Evolutionary conservation across 1,140 invertebrate species (phyloP).

Genomic region (Drosophila elegans): DNA sequence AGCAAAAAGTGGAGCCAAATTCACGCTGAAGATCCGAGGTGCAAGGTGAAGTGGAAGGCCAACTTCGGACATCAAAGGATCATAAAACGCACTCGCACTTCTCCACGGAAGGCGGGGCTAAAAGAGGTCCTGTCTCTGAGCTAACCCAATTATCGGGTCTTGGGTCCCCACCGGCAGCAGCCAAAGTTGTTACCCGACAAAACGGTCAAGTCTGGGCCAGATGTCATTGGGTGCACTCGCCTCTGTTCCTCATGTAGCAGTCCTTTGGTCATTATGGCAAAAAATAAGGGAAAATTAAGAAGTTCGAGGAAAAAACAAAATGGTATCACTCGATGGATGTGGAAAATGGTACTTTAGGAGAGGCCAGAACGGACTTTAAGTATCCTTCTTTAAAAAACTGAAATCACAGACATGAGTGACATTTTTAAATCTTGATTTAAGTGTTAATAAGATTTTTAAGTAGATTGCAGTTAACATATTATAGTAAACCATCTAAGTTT

Average conservation of each 20-base stretch:
- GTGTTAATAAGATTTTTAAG: too few relatives aligned
- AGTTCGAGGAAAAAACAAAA: slow-evolving; percentile 3
- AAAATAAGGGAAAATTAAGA: slow-evolving; percentile 21
- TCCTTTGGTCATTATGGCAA: slow-evolving; percentile 62
- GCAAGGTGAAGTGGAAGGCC: slow-evolving; percentile 24
- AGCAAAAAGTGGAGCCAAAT: not conserved
- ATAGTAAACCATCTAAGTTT: too few relatives aligned
- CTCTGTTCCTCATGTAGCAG: slow-evolving; percentile 57
- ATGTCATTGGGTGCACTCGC: slow-evolving; percentile 70
- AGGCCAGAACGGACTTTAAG: not conserved
- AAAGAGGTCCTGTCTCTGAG: slow-evolving; percentile 38
- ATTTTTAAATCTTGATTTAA: not conserved
- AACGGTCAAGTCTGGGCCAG: slow-evolving; percentile 55
- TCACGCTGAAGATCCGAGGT: slow-evolving; percentile 2
- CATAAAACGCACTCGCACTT: slow-evolving; percentile 47
- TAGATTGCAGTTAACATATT: too few relatives aligned
- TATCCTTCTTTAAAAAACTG: not conserved
- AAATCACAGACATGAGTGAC: not conserved
- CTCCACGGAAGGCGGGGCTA: too few relatives aligned
- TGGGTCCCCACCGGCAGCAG: slow-evolving; percentile 20
- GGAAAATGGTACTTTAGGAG: not conserved
- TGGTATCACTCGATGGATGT: not conserved
- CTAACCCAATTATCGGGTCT: slow-evolving; percentile 70
- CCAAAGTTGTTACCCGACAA: slow-evolving; percentile 40
- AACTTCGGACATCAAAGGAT: slow-evolving; percentile 44